phyloP scores from a whole-genome alignment of 2,113 vertebrate species.

The Mohoua ochrocephala region DNA sequence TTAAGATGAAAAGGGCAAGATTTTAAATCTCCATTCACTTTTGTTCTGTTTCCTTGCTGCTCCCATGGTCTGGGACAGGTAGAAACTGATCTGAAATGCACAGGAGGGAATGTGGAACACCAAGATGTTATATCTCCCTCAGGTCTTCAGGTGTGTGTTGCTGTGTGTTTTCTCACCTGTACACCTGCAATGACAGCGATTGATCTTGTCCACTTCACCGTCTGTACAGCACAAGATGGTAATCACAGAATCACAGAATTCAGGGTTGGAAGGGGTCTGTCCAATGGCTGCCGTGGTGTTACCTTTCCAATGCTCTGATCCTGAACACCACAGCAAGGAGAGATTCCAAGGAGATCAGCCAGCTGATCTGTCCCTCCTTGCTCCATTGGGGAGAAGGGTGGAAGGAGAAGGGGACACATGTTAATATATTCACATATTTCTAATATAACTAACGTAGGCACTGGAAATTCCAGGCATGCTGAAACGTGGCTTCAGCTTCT shows the following conservation, averaged over 20 bases:
- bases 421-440: background rate
- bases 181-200: background rate
- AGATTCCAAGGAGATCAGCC: background rate
- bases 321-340: background rate
- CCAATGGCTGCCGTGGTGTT: background rate
- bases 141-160: background rate
- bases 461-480: background rate
- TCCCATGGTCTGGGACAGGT: background rate
- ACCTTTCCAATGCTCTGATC: background rate
- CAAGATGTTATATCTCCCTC: fast-evolving
- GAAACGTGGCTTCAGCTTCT: background rate
- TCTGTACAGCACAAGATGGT: background rate
- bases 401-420: background rate
- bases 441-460: background rate
- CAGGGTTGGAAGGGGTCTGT: background rate
- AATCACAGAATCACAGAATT: background rate
- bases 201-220: background rate
- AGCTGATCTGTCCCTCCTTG: background rate
- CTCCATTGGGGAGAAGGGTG: background rate
- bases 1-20: background rate
- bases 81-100: background rate
- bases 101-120: background rate
- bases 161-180: background rate
- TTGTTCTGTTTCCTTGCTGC: background rate
- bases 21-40: background rate